phyloP scores from a whole-genome alignment of 2,888 invertebrate genomes.

The Phymatocera aterrima region DNA sequence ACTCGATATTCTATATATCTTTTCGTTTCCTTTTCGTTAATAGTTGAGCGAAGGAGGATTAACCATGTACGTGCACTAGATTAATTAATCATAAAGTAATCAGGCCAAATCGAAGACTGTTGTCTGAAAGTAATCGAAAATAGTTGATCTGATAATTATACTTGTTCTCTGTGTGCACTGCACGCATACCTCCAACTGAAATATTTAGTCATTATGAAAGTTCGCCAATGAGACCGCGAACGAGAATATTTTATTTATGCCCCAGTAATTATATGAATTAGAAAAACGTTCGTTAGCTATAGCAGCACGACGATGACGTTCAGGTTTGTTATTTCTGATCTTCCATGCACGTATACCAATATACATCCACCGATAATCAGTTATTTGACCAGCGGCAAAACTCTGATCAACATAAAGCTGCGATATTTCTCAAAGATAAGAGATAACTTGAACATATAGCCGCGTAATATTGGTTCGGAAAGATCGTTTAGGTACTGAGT shows the following conservation, averaged over 20 bases:
- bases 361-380: background rate
- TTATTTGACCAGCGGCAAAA: slow-evolving; percentile 6
- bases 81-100: slow-evolving; percentile 15
- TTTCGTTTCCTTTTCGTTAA: no score
- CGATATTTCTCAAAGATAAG: background rate
- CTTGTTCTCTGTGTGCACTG: background rate
- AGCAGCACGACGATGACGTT: slow-evolving; percentile 13
- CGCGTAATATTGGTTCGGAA: background rate
- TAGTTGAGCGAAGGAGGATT: background rate
- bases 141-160: background rate
- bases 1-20: background rate
- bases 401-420: background rate
- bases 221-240: slow-evolving; percentile 44
- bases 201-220: slow-evolving; percentile 36
- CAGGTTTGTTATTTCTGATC: background rate
- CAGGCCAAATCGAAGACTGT: slow-evolving; percentile 19
- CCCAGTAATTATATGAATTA: slow-evolving; percentile 41
- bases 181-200: background rate
- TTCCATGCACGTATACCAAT: no score
- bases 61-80: no score
- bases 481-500: background rate
- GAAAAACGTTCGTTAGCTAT: slow-evolving; percentile 16
- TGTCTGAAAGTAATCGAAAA: slow-evolving; percentile 20
- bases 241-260: slow-evolving; percentile 15
- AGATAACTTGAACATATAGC: background rate